A percentile compares a stretch with the other conserved stretches of the same genome.
phyloP scores from a whole-genome alignment of 23 tunicate species.

The Oikopleura dioica region DNA sequence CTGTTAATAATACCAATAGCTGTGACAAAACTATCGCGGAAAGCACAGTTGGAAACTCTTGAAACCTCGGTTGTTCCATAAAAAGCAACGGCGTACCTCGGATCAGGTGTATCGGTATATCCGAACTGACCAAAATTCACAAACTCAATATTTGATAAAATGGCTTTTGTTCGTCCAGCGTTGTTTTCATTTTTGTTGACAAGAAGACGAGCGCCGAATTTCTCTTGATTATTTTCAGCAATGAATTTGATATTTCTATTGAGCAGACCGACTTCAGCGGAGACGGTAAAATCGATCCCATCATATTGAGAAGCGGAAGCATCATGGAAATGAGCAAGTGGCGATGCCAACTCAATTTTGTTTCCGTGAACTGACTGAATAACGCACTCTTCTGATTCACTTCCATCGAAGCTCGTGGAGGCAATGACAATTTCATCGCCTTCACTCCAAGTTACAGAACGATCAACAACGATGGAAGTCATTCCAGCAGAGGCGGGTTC shows the following conservation, averaged over 20 bases:
- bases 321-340: constrained; percentile 27
- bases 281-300: constrained; percentile 15
- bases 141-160: constrained; percentile 38
- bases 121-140: constrained; percentile 68
- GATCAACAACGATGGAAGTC: constrained; percentile 15
- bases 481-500: constrained; percentile 33
- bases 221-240: not conserved
- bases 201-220: not conserved
- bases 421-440: constrained; percentile 84
- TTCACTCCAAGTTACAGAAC: constrained; percentile 33
- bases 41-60: constrained; percentile 20
- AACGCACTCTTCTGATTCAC: not conserved
- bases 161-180: not conserved
- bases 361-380: constrained; percentile 17
- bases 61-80: constrained; percentile 14
- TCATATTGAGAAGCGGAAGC: constrained; percentile 17
- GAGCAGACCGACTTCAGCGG: constrained; percentile 46
- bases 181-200: not conserved
- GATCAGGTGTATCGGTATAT: constrained; percentile 52
- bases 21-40: constrained; percentile 30
- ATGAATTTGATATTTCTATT: constrained; percentile 29
- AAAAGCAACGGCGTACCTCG: constrained; percentile 42
- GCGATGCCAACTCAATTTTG: constrained; percentile 18
- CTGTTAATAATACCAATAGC: constrained; percentile 32
- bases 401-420: constrained; percentile 17